These are phyloP conservation scores for Scylla paramamosain DNA, from an alignment of 1,140 invertebrate genomes.

Conservation along the genomic window DNA sequence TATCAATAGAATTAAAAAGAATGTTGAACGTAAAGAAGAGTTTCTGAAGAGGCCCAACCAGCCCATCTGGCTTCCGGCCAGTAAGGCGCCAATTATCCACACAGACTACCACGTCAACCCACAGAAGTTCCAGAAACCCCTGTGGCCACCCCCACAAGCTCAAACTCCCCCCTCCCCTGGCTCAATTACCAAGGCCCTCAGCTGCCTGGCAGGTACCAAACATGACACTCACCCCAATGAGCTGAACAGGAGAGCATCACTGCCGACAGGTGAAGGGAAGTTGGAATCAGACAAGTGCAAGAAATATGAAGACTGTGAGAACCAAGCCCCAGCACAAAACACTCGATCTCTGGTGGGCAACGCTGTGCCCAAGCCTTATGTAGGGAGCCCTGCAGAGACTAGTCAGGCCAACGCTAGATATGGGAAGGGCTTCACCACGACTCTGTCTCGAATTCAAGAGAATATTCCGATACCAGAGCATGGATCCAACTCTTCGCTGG, in stretches of 20 bases:
- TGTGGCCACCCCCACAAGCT: constrained; percentile 85
- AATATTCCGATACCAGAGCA: constrained; percentile 81
- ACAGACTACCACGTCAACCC: constrained; percentile 89
- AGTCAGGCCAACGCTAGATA: constrained; percentile 48
- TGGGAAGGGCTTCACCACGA: constrained; percentile 82
- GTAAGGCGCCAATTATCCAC: constrained; percentile 81
- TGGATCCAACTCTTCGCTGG: constrained; percentile 77
- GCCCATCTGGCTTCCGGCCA: constrained; percentile 81
- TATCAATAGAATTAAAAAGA: constrained; percentile 86
- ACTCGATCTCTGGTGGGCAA: constrained; percentile 76
- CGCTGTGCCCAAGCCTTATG: constrained; percentile 77
- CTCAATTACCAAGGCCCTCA: constrained; percentile 73
- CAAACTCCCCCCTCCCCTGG: constrained; percentile 74
- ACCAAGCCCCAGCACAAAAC: constrained; percentile 15
- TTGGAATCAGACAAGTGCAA: neutral
- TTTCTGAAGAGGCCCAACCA: constrained; percentile 88
- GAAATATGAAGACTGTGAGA: constrained; percentile 77
- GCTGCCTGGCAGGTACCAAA: constrained; percentile 65
- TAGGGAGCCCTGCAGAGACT: constrained; percentile 55
- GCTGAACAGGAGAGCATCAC: neutral
- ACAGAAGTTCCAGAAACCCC: constrained; percentile 86
- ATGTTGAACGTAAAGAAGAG: constrained; percentile 92
- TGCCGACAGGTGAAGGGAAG: neutral
- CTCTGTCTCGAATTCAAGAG: constrained; percentile 85
- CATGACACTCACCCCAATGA: constrained; percentile 79